These are phyloP conservation scores for Apotomis betuletana DNA, from an alignment of 2,888 invertebrate genomes.

Conservation along the genomic window DNA sequence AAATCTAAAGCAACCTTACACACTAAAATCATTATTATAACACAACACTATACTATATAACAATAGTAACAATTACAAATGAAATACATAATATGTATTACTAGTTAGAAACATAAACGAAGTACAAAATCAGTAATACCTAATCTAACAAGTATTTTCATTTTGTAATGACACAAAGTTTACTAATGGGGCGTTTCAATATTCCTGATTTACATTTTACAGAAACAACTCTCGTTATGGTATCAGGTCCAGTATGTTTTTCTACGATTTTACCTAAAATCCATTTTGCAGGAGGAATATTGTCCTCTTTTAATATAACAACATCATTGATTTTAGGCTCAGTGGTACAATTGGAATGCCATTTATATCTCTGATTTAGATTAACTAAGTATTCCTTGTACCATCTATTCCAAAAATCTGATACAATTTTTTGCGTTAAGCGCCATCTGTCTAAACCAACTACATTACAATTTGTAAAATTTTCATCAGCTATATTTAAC, in stretches of 20 bases:
- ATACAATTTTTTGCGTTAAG: slow-evolving; percentile 25
- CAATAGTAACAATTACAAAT: neutral
- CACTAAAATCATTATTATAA: too few species aligned
- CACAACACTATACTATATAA: too few species aligned
- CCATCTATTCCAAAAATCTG: slow-evolving; percentile 27
- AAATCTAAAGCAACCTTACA: too few species aligned
- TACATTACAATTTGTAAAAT: neutral
- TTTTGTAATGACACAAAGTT: slow-evolving; percentile 16
- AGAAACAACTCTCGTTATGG: slow-evolving; percentile 41
- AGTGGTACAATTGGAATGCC: slow-evolving; percentile 12
- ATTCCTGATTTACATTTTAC: slow-evolving; percentile 19
- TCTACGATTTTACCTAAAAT: slow-evolving; percentile 40
- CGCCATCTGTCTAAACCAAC: slow-evolving; percentile 21
- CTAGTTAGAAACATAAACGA: neutral
- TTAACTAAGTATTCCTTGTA: slow-evolving; percentile 17
- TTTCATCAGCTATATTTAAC: slow-evolving; percentile 5
- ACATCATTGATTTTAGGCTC: slow-evolving; percentile 30
- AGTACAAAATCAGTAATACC: neutral
- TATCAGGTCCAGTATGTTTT: slow-evolving; percentile 39
- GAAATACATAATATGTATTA: neutral
- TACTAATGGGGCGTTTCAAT: slow-evolving; percentile 19
- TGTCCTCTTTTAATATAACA: slow-evolving; percentile 40
- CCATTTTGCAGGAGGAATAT: slow-evolving; percentile 42
- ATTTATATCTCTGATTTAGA: slow-evolving; percentile 33
- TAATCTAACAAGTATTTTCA: neutral